Evolutionary conservation across 2,888 invertebrate species (phyloP).

Genomic region (Steromphala cineraria): DNA sequence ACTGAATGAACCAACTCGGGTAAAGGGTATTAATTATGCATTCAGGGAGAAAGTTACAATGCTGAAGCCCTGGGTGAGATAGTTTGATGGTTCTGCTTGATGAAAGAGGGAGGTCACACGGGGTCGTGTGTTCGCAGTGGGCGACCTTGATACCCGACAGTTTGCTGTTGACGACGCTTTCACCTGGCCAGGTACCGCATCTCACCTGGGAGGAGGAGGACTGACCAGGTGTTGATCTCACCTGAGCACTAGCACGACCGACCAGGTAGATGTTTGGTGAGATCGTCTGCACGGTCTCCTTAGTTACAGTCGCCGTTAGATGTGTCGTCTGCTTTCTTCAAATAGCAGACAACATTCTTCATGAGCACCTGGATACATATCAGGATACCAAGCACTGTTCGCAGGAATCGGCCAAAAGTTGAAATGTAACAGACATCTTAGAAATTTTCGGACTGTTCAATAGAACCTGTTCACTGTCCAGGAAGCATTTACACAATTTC

Average conservation of each 20-base stretch:
- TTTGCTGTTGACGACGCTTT: background rate
- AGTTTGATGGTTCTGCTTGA: background rate
- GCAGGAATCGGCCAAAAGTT: too few relatives aligned
- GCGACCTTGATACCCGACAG: background rate
- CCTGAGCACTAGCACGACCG: background rate
- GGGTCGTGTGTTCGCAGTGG: background rate
- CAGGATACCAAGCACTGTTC: background rate
- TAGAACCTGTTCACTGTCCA: background rate
- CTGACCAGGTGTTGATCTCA: too few relatives aligned
- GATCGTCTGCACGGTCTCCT: background rate
- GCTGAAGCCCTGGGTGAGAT: background rate
- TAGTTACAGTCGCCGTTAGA: background rate
- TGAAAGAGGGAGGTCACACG: background rate
- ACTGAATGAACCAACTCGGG: too few relatives aligned
- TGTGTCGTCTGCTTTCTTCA: background rate
- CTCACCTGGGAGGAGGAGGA: background rate
- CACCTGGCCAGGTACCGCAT: background rate
- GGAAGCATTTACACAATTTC: background rate
- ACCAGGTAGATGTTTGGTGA: background rate
- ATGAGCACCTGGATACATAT: background rate
- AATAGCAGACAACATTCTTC: background rate
- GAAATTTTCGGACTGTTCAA: background rate
- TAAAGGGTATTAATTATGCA: too few relatives aligned
- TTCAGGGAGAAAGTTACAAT: background rate
- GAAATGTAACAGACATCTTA: background rate